Percentiles rank a stretch among this genome's conserved stretches.
Conservation (phyloP, 2,888 invertebrate genomes). For the Cybosia mesomella region DNA sequence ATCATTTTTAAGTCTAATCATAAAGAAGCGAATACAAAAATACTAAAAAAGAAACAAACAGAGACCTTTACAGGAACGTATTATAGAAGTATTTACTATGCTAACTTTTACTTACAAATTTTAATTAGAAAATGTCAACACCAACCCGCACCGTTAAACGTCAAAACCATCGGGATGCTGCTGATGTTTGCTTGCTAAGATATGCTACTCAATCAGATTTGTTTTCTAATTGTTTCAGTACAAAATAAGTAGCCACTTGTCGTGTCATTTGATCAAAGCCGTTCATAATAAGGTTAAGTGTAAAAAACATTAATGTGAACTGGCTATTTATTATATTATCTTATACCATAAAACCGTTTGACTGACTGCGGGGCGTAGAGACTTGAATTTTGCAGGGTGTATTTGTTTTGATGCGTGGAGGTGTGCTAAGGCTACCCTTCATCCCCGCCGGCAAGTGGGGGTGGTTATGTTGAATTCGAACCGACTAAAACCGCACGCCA, state of each 20-base stretch:
- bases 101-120: constrained; percentile 1
- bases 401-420: too few relatives aligned
- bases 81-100: constrained; percentile 19
- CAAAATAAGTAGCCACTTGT: neutral
- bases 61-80: constrained; percentile 25
- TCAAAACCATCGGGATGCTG: constrained; percentile 1
- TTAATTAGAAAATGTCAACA: constrained; percentile 1
- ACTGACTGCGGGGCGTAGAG: too few relatives aligned
- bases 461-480: too few relatives aligned
- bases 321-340: too few relatives aligned
- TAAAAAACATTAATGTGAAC: too few relatives aligned
- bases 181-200: neutral
- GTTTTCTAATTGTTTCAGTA: neutral
- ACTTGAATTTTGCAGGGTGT: too few relatives aligned
- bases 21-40: neutral
- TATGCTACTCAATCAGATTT: constrained; percentile 2
- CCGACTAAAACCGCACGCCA: too few relatives aligned
- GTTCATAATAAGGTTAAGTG: too few relatives aligned
- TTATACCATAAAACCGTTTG: too few relatives aligned
- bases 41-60: neutral
- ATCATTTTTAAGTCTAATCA: too few relatives aligned
- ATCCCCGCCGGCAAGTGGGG: too few relatives aligned
- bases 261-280: neutral
- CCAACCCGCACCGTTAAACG: neutral
- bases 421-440: too few relatives aligned